Evolutionary conservation across 2,888 invertebrate genomes (phyloP).

Genomic region (Syritta pipiens): DNA sequence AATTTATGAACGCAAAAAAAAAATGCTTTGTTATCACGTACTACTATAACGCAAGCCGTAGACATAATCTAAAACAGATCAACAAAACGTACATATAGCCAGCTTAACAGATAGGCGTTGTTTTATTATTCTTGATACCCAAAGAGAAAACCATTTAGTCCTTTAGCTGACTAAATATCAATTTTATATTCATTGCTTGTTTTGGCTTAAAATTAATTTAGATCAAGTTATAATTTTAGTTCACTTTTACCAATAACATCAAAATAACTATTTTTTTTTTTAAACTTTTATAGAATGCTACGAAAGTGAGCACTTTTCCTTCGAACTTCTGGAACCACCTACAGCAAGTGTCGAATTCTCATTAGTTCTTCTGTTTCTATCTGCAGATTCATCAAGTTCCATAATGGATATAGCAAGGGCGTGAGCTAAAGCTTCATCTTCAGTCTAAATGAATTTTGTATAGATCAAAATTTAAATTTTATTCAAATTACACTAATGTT

Average conservation of each 20-base stretch:
- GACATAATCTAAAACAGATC: too few relatives aligned
- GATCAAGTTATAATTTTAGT: too few relatives aligned
- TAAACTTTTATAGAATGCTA: conserved; percentile 70
- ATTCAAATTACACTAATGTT: conserved; percentile 48
- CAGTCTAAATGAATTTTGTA: conserved; percentile 81
- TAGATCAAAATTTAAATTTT: neutral
- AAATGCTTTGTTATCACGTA: too few relatives aligned
- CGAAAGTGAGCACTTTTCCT: conserved; percentile 78
- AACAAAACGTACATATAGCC: too few relatives aligned
- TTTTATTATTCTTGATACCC: too few relatives aligned
- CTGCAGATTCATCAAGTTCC: conserved; percentile 80
- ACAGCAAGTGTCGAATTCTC: conserved; percentile 70
- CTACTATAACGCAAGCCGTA: too few relatives aligned
- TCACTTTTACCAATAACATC: neutral
- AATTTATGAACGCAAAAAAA: too few relatives aligned
- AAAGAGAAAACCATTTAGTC: too few relatives aligned
- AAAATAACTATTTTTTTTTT: neutral
- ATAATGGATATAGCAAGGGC: conserved; percentile 88
- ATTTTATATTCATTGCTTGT: too few relatives aligned
- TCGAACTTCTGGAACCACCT: conserved; percentile 74
- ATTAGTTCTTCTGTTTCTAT: conserved; percentile 71
- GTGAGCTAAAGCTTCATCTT: conserved; percentile 94
- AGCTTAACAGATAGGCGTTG: too few relatives aligned
- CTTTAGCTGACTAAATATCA: too few relatives aligned
- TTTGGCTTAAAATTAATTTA: too few relatives aligned